Conservation (phyloP, 2,888 invertebrate genomes). For the Cotesia congregata region DNA sequence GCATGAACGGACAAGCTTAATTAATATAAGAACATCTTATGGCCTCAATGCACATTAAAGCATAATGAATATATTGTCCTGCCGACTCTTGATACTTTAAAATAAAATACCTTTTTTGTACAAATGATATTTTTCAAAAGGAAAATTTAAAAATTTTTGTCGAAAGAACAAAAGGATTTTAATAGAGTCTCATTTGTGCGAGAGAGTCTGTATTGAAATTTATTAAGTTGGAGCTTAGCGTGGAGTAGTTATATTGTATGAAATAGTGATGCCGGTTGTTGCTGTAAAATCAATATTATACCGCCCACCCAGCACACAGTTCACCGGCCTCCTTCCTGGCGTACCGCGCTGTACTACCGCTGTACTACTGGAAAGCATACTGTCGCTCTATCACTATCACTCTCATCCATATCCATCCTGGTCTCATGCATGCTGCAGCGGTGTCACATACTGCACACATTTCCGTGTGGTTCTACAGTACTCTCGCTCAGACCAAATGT, state of each 20-base stretch:
- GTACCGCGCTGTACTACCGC: not conserved
- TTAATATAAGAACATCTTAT: no score
- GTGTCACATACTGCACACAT: conserved; percentile 26
- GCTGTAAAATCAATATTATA: conserved; percentile 65
- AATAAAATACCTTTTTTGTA: no score
- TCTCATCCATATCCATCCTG: conserved; percentile 27
- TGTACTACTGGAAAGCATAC: conserved; percentile 25
- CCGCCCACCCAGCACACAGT: conserved; percentile 41
- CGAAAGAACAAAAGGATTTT: no score
- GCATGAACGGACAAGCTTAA: no score
- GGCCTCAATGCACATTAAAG: no score
- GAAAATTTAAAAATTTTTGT: no score
- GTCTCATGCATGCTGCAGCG: conserved; percentile 10
- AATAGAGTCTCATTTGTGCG: no score
- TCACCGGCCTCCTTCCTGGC: conserved; percentile 22
- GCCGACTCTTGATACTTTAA: no score
- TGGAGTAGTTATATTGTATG: conserved; percentile 50
- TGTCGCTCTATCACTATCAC: conserved; percentile 39
- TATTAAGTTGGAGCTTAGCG: not conserved
- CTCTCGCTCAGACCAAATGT: conserved; percentile 20
- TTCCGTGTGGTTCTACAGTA: conserved; percentile 6
- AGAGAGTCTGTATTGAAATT: not conserved
- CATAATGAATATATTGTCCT: no score
- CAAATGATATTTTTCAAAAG: no score
- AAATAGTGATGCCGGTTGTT: conserved; percentile 62